Conservation (phyloP, 2,797 vertebrate species). For the Coregonus sp. region DNA sequence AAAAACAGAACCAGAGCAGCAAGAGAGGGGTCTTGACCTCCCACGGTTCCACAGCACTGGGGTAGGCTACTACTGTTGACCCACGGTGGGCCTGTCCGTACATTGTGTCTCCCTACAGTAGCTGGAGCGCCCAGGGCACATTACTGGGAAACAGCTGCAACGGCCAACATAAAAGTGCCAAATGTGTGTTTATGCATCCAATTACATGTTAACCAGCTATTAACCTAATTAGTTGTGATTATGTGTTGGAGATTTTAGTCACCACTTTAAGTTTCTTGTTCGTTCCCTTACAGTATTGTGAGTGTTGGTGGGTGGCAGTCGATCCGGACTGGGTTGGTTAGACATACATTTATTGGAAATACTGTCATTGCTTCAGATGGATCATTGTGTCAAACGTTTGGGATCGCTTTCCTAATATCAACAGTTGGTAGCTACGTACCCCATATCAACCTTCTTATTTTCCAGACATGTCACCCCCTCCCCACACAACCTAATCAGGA, state of each 20-base stretch:
- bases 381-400: too few species aligned
- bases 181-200: conserved; percentile 41
- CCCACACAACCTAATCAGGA: conserved; percentile 56
- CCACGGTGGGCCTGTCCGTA: conserved; percentile 52
- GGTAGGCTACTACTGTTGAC: conserved; percentile 45
- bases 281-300: too few species aligned
- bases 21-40: conserved; percentile 61
- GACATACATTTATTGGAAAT: neutral
- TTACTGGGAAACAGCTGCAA: conserved; percentile 80
- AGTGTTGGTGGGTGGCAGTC: too few species aligned
- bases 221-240: conserved; percentile 50
- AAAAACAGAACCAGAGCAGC: conserved; percentile 73
- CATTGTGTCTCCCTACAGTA: conserved; percentile 56
- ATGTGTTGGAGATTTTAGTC: conserved; percentile 3
- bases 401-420: neutral
- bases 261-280: too few species aligned
- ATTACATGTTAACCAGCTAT: conserved; percentile 38
- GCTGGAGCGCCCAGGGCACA: conserved; percentile 59
- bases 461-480: conserved; percentile 50
- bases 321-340: neutral
- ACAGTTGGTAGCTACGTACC: neutral
- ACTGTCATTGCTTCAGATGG: neutral
- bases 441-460: neutral
- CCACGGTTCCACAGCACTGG: conserved; percentile 52
- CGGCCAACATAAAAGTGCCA: conserved; percentile 61